Evolutionary conservation across 2,113 vertebrate species (phyloP).

Genomic region (Hylia prasina): DNA sequence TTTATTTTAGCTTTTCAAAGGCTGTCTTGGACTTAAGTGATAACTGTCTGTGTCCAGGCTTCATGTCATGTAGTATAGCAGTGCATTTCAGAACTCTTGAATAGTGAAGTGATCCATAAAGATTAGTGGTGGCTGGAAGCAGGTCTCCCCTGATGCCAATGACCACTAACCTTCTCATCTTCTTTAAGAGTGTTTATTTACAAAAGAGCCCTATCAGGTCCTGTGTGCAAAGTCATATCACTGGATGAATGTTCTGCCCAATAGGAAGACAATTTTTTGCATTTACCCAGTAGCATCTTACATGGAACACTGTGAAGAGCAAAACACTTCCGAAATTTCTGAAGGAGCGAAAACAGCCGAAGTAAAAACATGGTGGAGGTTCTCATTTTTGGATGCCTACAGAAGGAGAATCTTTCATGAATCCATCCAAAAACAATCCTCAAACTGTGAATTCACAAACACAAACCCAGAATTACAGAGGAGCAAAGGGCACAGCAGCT

Average conservation of each 20-base stretch:
- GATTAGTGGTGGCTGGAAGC: neutral
- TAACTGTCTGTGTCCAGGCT: neutral
- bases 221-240: neutral
- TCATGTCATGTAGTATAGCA: neutral
- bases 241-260: neutral
- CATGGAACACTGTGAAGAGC: neutral
- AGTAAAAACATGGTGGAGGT: neutral
- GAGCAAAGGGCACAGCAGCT: neutral
- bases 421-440: neutral
- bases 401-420: neutral
- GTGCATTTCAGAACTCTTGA: neutral
- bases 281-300: neutral
- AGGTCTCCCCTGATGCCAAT: neutral
- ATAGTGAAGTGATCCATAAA: neutral
- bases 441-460: neutral
- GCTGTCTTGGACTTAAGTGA: neutral
- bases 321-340: neutral
- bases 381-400: neutral
- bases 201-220: neutral
- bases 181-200: neutral
- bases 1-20: conserved; percentile 42
- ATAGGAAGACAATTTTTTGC: neutral
- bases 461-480: neutral
- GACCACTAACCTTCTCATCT: neutral
- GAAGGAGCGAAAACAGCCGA: neutral